A percentile compares a stretch with the other conserved stretches of the same genome.
These are phyloP conservation scores for Aphis gossypii DNA, from an alignment of 1,140 invertebrate genomes.

Conservation along the genomic window DNA sequence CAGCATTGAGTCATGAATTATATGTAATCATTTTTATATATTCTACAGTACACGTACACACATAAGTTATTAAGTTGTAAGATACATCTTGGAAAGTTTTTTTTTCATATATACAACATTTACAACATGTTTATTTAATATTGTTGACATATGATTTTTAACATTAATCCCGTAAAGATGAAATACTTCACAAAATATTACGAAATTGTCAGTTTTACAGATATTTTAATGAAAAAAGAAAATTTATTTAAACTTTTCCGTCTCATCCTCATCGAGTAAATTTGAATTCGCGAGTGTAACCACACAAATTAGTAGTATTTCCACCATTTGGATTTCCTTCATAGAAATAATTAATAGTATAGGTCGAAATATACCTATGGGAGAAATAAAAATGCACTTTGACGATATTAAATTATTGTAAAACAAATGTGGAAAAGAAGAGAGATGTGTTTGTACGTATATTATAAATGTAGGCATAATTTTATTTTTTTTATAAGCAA, in stretches of 20 bases:
- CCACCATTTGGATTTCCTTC: not conserved
- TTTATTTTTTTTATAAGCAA: not conserved
- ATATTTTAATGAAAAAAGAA: not conserved
- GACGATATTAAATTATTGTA: not conserved
- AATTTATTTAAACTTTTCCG: not conserved
- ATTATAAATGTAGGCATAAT: not conserved
- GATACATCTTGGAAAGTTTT: not conserved
- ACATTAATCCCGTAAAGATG: not conserved
- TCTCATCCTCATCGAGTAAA: not conserved
- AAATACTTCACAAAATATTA: no score
- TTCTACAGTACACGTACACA: not conserved
- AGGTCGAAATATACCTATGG: not conserved
- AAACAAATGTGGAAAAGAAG: not conserved
- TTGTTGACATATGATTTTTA: not conserved
- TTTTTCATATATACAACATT: not conserved
- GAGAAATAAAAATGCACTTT: not conserved
- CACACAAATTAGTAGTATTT: not conserved
- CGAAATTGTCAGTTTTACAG: not conserved
- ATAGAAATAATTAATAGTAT: not conserved
- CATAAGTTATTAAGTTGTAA: not conserved
- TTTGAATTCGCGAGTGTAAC: not conserved
- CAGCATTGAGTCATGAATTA: not conserved
- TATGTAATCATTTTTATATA: not conserved
- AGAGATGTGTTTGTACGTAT: not conserved
- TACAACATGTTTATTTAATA: not conserved